These are phyloP conservation scores for Dioctria linearis DNA, from an alignment of 2,888 invertebrate species.

Conservation along the genomic window DNA sequence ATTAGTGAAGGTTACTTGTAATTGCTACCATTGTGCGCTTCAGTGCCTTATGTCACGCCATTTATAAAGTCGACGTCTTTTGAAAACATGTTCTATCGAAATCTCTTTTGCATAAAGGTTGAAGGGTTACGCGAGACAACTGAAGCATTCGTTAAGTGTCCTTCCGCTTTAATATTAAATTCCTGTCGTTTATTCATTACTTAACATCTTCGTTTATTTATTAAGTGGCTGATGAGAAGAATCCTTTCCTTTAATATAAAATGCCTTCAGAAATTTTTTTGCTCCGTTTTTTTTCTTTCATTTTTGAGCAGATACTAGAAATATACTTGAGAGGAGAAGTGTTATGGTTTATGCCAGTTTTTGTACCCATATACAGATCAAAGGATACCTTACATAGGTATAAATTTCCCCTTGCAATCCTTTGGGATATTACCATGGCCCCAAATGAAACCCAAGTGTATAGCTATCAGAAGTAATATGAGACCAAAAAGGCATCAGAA, in stretches of 20 bases:
- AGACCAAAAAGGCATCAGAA: too few relatives aligned
- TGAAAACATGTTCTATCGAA: conserved; percentile 23
- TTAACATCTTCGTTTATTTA: conserved; percentile 24
- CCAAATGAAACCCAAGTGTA: too few relatives aligned
- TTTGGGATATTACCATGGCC: too few relatives aligned
- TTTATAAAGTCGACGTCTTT: conserved; percentile 18
- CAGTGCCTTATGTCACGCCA: conserved; percentile 1
- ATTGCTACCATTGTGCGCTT: not conserved
- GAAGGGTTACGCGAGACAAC: conserved; percentile 35
- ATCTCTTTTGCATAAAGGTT: conserved; percentile 13
- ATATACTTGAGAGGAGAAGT: too few relatives aligned
- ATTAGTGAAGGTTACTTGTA: conserved; percentile 38
- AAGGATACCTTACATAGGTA: too few relatives aligned
- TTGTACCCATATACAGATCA: too few relatives aligned
- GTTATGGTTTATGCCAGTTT: too few relatives aligned
- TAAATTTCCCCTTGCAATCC: too few relatives aligned
- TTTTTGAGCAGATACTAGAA: too few relatives aligned
- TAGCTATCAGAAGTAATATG: too few relatives aligned
- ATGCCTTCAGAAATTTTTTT: too few relatives aligned
- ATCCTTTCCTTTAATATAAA: not conserved
- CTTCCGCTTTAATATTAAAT: conserved; percentile 32
- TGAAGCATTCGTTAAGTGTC: conserved; percentile 7
- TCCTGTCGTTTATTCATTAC: conserved; percentile 35
- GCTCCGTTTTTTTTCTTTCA: too few relatives aligned
- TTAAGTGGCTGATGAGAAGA: conserved; percentile 20